phyloP scores from a whole-genome alignment of 2,888 invertebrate species.

The Tridacna gigas region DNA sequence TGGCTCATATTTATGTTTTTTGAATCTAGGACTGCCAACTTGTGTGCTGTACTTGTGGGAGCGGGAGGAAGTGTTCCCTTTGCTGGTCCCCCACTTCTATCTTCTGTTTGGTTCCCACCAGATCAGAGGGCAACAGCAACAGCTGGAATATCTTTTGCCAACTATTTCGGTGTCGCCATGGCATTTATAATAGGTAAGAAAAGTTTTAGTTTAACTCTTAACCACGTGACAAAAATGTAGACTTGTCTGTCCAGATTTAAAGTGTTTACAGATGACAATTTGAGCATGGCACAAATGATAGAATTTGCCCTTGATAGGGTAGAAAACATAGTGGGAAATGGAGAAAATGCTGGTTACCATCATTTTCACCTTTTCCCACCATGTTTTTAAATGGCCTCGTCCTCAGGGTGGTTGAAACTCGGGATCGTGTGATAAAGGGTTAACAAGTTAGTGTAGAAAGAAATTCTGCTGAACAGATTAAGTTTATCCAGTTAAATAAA shows the following conservation, averaged over 20 bases:
- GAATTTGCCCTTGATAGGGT: too few relatives aligned
- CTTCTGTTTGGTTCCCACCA: constrained; percentile 85
- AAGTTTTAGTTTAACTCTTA: not conserved
- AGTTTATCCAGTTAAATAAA: too few relatives aligned
- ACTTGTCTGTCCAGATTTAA: too few relatives aligned
- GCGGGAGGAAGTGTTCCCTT: constrained; percentile 84
- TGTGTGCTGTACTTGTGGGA: constrained; percentile 84
- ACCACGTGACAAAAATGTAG: too few relatives aligned
- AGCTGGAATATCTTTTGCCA: constrained; percentile 68
- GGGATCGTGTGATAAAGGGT: not conserved
- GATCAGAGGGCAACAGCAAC: constrained; percentile 84
- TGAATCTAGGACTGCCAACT: constrained; percentile 76
- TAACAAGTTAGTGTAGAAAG: too few relatives aligned
- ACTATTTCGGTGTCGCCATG: constrained; percentile 72
- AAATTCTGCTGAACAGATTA: too few relatives aligned
- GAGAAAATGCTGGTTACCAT: not conserved
- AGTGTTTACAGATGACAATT: too few relatives aligned
- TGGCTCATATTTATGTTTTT: too few relatives aligned
- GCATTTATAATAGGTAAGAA: constrained; percentile 78
- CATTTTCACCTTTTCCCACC: not conserved
- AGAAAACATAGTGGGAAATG: not conserved
- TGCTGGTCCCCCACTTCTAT: constrained; percentile 84
- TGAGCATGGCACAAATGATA: too few relatives aligned
- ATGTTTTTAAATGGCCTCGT: not conserved
- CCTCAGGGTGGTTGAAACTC: not conserved